Conservation (phyloP, 1,140 invertebrate genomes). For the Cherax destructor region DNA sequence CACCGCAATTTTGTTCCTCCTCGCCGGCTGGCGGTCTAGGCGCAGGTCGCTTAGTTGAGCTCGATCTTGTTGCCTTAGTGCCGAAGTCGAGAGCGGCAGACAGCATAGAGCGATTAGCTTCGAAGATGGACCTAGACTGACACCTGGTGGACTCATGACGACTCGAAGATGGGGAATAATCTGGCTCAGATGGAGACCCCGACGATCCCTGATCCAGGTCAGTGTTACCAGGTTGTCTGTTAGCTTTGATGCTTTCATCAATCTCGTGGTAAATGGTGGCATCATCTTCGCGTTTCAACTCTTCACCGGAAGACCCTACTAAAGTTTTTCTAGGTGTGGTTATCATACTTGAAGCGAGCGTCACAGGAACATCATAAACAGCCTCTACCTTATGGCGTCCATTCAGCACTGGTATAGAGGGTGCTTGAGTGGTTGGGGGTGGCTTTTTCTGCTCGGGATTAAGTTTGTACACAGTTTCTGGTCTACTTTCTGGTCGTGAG, state of each 20-base stretch:
- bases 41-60: slow-evolving; percentile 69
- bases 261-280: slow-evolving; percentile 52
- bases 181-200: not conserved
- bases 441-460: slow-evolving; percentile 17
- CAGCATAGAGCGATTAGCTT: slow-evolving; percentile 66
- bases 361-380: slow-evolving; percentile 49
- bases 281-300: slow-evolving; percentile 4
- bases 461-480: not conserved
- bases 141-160: slow-evolving; percentile 45
- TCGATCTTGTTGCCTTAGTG: slow-evolving; percentile 48
- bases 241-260: slow-evolving; percentile 12
- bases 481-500: not conserved
- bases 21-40: slow-evolving; percentile 67
- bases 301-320: not conserved
- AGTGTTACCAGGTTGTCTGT: not conserved
- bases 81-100: slow-evolving; percentile 69
- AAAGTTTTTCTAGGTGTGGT: not conserved
- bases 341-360: not conserved
- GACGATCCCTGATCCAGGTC: not conserved
- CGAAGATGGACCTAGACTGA: slow-evolving; percentile 62
- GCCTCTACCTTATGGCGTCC: slow-evolving; percentile 15
- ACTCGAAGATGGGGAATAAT: not conserved
- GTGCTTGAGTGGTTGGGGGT: slow-evolving; percentile 43
- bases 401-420: not conserved
- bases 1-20: not conserved